Evolutionary conservation across 37 sponge, comb jelly and placozoan species (phyloP).

Genomic region (Cladorhizidae sp.): DNA sequence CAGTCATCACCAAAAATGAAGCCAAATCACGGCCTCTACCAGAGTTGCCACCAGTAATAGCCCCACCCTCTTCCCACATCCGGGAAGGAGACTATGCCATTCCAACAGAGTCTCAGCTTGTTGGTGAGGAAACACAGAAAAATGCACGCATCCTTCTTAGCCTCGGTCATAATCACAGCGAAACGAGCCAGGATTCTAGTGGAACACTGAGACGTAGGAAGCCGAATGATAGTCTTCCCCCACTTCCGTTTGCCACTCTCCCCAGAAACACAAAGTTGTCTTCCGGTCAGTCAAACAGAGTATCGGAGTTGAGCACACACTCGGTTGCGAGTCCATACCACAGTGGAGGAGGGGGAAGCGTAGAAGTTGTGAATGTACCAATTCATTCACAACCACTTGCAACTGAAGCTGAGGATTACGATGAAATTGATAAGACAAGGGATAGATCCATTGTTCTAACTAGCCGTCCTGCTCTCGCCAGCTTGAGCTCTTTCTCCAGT

Average conservation of each 20-base stretch:
- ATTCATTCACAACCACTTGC: not conserved
- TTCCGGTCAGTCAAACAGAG: not conserved
- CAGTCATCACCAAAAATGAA: conserved; percentile 66
- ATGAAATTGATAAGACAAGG: conserved; percentile 19
- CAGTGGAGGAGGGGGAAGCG: not conserved
- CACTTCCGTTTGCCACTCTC: conserved; percentile 51
- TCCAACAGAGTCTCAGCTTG: not conserved
- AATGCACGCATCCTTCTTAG: not conserved
- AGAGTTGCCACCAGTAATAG: conserved; percentile 23
- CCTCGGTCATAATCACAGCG: not conserved
- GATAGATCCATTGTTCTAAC: not conserved
- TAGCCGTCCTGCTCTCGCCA: conserved; percentile 10
- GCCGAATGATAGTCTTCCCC: conserved; percentile 63
- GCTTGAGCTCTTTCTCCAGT: not conserved
- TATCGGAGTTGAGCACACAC: not conserved
- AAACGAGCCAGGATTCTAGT: not conserved
- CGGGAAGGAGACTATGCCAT: conserved; percentile 18
- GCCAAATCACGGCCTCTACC: conserved; percentile 59
- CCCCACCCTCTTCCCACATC: not conserved
- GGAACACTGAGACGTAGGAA: conserved; percentile 26
- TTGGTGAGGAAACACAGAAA: not conserved
- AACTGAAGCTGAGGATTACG: conserved; percentile 13
- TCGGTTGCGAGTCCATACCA: not conserved
- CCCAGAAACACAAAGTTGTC: conserved; percentile 3
- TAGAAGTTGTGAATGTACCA: not conserved